Evolutionary conservation across 1,140 invertebrate genomes (phyloP).

Genomic region (Philotrypesis tridentata): DNA sequence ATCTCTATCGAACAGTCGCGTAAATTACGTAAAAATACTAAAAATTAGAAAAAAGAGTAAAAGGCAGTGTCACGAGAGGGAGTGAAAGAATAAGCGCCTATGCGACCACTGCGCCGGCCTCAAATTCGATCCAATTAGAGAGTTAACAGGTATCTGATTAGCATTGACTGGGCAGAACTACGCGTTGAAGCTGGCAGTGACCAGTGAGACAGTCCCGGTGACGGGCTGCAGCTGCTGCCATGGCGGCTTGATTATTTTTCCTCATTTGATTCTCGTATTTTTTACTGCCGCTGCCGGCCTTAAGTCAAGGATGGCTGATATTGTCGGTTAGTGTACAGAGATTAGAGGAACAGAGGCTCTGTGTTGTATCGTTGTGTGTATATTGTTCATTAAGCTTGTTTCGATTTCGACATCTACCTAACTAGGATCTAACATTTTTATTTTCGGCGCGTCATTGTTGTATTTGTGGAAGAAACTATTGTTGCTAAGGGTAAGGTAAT

Average conservation of each 20-base stretch:
- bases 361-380: background rate
- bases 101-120: slow-evolving; percentile 63
- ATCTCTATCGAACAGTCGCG: too few species aligned
- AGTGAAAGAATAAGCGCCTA: background rate
- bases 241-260: background rate
- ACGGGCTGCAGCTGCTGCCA: background rate
- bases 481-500: too few species aligned
- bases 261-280: background rate
- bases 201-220: background rate
- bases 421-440: too few species aligned
- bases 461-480: too few species aligned
- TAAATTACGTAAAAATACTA: background rate
- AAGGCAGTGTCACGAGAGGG: slow-evolving; percentile 1
- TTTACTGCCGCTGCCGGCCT: background rate
- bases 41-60: background rate
- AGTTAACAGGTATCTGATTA: slow-evolving; percentile 70
- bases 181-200: slow-evolving; percentile 1
- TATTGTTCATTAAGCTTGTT: too few species aligned
- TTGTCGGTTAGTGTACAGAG: slow-evolving; percentile 53
- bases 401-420: too few species aligned
- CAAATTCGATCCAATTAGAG: slow-evolving; percentile 67
- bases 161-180: slow-evolving; percentile 49
- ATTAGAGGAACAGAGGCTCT: background rate
- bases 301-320: slow-evolving; percentile 51
- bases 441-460: too few species aligned